These are phyloP conservation scores for Dryomyza anilis DNA, from an alignment of 2,888 invertebrate genomes.

Conservation along the genomic window DNA sequence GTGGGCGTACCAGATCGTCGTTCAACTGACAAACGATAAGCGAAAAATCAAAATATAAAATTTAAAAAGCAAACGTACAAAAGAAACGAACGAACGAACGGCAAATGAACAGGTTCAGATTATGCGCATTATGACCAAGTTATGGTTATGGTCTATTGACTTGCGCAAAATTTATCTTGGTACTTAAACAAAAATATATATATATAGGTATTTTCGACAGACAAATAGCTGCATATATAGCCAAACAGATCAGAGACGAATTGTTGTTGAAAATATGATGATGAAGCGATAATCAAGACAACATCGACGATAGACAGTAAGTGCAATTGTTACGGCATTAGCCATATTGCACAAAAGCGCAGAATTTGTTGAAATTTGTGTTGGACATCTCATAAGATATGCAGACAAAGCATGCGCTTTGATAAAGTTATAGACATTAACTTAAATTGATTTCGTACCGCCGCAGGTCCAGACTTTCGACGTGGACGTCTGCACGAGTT, in stretches of 20 bases:
- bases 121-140: slow-evolving; percentile 12
- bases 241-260: slow-evolving; percentile 13
- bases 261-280: neutral
- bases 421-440: slow-evolving; percentile 55
- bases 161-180: slow-evolving; percentile 16
- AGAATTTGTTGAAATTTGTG: neutral
- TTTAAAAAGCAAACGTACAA: no score
- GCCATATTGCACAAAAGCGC: neutral
- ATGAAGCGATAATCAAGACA: neutral
- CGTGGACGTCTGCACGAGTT: neutral
- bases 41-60: neutral
- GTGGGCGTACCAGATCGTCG: slow-evolving; percentile 17
- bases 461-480: neutral
- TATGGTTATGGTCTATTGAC: slow-evolving; percentile 28
- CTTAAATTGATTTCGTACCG: slow-evolving; percentile 49
- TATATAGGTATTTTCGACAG: no score
- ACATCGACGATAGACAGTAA: neutral
- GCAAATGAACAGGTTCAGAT: no score
- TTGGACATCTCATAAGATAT: neutral
- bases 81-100: no score
- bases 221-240: neutral
- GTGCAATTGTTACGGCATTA: neutral
- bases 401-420: slow-evolving; percentile 15
- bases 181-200: neutral
- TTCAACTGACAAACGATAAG: neutral